Base-by-base conservation (phyloP, 1,140 invertebrate species). In the Eriosoma lanigerum region DNA sequence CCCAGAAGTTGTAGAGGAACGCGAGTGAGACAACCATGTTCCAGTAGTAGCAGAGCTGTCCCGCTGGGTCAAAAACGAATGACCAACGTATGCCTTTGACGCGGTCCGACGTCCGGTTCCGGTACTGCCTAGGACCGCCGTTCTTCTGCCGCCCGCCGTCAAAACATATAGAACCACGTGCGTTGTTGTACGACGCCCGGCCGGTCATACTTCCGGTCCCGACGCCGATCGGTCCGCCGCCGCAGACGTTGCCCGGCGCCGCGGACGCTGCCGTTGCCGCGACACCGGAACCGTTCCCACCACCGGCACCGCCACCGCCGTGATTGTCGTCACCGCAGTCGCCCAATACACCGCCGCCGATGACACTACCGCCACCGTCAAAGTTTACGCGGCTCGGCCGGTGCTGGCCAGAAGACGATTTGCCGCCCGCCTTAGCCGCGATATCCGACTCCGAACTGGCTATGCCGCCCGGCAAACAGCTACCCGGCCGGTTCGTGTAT, bases 1-100 rank as follows among this genome's bases (percentile, higher is more conserved):
- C 96, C 97, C 96, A 98, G 85, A 98, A 97, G 88, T 99, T 99
- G 89, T 99, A 99, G 81, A 98, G 91, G 88, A 98, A 98, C 83
- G 97, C 97, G 83, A 98, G 89, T 78, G 96, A 98, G 52, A 98
- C 97, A 54, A 98, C 94, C 92, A 97, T 95, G 82, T 94, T 96
- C 95, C 95, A 97, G 85, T 97, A 96, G 87, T 97, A 97, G 87
- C 94, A 96, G 32, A 96, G 90, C 48, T 94, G 89, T 82, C 95
- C 95, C 75, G 94, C 94, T 19, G 93, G 93, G 88, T 96, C 94
- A 86, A 96, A 96, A 60, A 96, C 95, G 86, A 97, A 96, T 46
- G 94, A 94, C 92, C 94, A 95, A 84, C 93, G 92, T 80, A 92
- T 75, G 24, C 58, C 66, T 48, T 78, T 78, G 38, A 58, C 75